Percentiles rank a stretch among this genome's conserved stretches.
These are phyloP conservation scores for Malurus splendens DNA, from an alignment of 2,797 vertebrate genomes.

Conservation along the genomic window DNA sequence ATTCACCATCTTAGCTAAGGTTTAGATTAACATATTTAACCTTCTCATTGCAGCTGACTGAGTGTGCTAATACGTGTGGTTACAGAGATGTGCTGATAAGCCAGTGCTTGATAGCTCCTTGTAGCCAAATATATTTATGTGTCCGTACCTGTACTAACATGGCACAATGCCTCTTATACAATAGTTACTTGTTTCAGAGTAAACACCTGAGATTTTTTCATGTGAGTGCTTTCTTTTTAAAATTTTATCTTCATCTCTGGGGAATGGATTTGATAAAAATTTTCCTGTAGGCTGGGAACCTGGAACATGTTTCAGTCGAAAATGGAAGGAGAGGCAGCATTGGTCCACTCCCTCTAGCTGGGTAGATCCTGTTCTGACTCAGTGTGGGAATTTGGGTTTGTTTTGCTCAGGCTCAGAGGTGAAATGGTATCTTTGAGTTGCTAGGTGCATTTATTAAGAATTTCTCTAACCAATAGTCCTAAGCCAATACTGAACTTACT, in stretches of 20 bases:
- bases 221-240: slow-evolving; percentile 6
- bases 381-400: not conserved
- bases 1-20: not conserved
- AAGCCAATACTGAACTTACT: not conserved
- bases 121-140: not conserved
- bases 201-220: slow-evolving; percentile 10
- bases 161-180: slow-evolving; percentile 31
- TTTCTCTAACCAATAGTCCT: not conserved
- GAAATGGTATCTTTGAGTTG: not conserved
- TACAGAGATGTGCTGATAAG: slow-evolving; percentile 40
- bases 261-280: slow-evolving; percentile 26
- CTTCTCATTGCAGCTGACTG: not conserved
- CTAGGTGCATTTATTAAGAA: not conserved
- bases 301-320: not conserved
- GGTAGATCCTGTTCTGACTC: rapidly evolving
- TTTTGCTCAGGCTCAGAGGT: not conserved
- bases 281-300: not conserved
- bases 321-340: not conserved
- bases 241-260: slow-evolving; percentile 14
- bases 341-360: not conserved
- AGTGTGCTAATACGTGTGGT: not conserved
- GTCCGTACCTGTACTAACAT: slow-evolving; percentile 4
- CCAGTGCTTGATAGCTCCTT: not conserved
- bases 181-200: slow-evolving; percentile 22
- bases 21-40: not conserved